Evolutionary conservation across 2,797 vertebrate genomes (phyloP), one percentile per base, ranked within the genome.

Genomic region (Pseudopleuronectes americanus): DNA sequence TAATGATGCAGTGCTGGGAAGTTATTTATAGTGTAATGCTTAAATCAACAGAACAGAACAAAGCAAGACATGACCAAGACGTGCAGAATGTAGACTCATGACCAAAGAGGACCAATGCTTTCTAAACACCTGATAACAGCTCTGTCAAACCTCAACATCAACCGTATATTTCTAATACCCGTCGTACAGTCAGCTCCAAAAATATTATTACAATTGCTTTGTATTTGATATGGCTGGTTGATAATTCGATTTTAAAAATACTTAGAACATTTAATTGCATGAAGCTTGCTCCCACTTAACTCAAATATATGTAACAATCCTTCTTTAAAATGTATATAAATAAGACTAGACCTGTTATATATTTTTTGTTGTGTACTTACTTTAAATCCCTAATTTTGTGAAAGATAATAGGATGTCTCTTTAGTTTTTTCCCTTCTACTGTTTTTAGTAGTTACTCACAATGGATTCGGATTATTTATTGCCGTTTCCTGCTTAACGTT

Each of bases 1-100:
- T 73, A 36, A 55, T 49, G 61, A 66, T 41, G 36, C 28, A 41
- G 51, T 8, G 9, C 48, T 47, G 26, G 49, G 55, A 64, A 64
- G 59, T 41, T 75, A 56, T 82, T 84, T 47, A 57, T 23, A 76
- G 43, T 72, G 38, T 63, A 69, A 47, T 26, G 28, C 64, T 75
- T 78, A 66, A 79, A 84, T 74, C 63, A 70, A n/a, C 66, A 7
- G 52, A 64, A 79, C 71, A 71, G 49, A 75, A 57, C 69, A 73
- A 81, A 82, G 26, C 47, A 56, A 53, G 67, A 77, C 28, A 1
- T 70, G 53, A 68, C 62, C 1, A 48, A 80, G n/a, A 22, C 61
- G 62, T 64, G 23, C 23, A 64, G 54, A 55, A 52, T 57, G 31
- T 65, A 66, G 70, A 60, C 45, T 60, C 61, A 12, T 79, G 66